phyloP scores from a whole-genome alignment of 2,113 vertebrate species.

The Hemibagrus wyckioides region DNA sequence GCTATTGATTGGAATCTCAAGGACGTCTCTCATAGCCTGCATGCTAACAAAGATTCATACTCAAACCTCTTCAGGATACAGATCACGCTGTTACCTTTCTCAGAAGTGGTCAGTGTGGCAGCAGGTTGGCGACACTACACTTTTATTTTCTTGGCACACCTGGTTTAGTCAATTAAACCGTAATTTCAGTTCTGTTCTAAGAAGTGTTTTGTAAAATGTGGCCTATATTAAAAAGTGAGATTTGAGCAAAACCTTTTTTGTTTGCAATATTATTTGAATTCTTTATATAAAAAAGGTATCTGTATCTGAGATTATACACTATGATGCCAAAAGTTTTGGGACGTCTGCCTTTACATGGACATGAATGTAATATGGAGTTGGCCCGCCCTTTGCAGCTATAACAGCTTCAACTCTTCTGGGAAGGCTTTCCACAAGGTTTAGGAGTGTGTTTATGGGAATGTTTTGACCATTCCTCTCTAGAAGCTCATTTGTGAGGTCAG shows the following conservation, averaged over 20 bases:
- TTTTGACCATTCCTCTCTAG: too few species aligned
- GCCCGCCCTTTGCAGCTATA: too few species aligned
- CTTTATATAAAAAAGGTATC: background rate
- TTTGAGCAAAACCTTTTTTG: background rate
- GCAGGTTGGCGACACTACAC: background rate
- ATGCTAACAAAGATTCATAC: background rate
- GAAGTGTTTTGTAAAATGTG: background rate
- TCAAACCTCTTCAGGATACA: background rate
- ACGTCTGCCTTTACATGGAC: too few species aligned
- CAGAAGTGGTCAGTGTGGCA: background rate
- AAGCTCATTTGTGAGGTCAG: too few species aligned
- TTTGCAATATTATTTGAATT: background rate
- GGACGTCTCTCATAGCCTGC: background rate
- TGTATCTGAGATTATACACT: background rate
- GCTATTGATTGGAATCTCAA: constrained; percentile 12
- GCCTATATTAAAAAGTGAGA: background rate
- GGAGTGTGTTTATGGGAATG: too few species aligned
- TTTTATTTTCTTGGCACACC: background rate
- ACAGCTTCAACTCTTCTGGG: too few species aligned
- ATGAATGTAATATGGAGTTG: too few species aligned
- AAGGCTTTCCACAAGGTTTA: too few species aligned
- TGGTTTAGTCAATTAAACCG: background rate
- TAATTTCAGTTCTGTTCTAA: background rate
- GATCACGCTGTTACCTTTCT: background rate
- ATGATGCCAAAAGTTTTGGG: too few species aligned